Evolutionary conservation across 2,113 vertebrate genomes (phyloP).

Genomic region (Ammodytes dubius): DNA sequence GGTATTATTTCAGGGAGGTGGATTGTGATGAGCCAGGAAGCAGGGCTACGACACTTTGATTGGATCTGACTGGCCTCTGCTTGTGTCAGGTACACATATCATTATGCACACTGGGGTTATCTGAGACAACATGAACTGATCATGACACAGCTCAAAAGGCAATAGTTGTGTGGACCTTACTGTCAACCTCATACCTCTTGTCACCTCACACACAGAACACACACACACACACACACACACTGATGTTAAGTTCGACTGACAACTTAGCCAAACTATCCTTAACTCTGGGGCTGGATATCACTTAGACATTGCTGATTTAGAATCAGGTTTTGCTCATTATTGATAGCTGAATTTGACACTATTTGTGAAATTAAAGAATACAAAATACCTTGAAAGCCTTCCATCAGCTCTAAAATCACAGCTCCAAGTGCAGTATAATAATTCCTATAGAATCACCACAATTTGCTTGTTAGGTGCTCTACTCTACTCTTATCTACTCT

Average conservation of each 20-base stretch:
- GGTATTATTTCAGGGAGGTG: slow-evolving; percentile 77
- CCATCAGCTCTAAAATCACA: too few species aligned
- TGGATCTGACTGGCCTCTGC: slow-evolving; percentile 66
- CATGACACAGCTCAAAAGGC: slow-evolving; percentile 33
- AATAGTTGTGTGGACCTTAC: slow-evolving; percentile 40
- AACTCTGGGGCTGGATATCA: background rate
- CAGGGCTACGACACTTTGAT: slow-evolving; percentile 68
- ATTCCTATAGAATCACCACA: background rate
- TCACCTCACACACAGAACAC: slow-evolving; percentile 1
- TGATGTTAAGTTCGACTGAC: slow-evolving; percentile 6
- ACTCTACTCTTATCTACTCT: too few species aligned
- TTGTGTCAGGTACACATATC: slow-evolving; percentile 50
- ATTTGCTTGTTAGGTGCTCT: background rate
- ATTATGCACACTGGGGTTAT: slow-evolving; percentile 38
- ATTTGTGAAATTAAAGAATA: too few species aligned
- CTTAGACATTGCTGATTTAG: background rate
- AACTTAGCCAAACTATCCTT: background rate
- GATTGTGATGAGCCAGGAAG: slow-evolving; percentile 69
- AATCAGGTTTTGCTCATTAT: background rate
- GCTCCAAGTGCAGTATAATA: too few species aligned
- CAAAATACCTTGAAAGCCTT: background rate
- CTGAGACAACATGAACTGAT: slow-evolving; percentile 47
- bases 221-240: slow-evolving; percentile 24
- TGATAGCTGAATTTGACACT: background rate
- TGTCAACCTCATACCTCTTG: slow-evolving; percentile 6